phyloP scores from a whole-genome alignment of 2,113 vertebrate genomes.

The Mugil cephalus region DNA sequence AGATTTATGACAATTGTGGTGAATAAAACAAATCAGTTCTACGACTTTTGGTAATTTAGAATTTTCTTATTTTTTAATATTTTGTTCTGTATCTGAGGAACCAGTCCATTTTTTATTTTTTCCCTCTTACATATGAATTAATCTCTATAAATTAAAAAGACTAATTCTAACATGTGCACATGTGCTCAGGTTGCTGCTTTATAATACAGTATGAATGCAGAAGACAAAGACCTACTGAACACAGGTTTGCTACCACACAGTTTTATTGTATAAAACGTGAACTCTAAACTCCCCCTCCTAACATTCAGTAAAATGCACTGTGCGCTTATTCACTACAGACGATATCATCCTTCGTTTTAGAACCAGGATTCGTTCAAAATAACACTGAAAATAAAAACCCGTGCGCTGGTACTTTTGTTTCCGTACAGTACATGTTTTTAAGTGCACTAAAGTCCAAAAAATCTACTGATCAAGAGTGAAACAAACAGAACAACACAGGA shows the following conservation, averaged over 20 bases:
- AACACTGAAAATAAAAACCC: constrained; percentile 43
- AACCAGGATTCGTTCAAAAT: constrained; percentile 12
- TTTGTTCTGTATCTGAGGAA: too few species aligned
- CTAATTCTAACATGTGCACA: too few species aligned
- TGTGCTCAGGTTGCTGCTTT: neutral
- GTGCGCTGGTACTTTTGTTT: constrained; percentile 12
- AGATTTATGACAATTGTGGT: too few species aligned
- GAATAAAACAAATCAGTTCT: too few species aligned
- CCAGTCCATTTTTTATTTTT: too few species aligned
- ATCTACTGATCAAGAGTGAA: constrained; percentile 34
- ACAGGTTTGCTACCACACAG: constrained; percentile 10
- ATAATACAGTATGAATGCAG: neutral
- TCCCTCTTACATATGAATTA: too few species aligned
- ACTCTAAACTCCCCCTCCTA: constrained; percentile 21
- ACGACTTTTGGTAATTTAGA: too few species aligned
- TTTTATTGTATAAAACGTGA: constrained; percentile 69
- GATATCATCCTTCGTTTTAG: neutral
- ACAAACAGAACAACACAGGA: constrained; percentile 1
- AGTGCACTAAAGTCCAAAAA: constrained; percentile 61
- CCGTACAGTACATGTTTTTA: constrained; percentile 26
- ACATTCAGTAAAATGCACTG: constrained; percentile 41
- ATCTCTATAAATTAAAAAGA: too few species aligned
- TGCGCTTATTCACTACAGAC: neutral
- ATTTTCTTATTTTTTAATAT: too few species aligned
- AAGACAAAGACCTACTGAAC: too few species aligned